Evolutionary conservation across 1,140 invertebrate species (phyloP).

Genomic region (Drosophila eugracilis): DNA sequence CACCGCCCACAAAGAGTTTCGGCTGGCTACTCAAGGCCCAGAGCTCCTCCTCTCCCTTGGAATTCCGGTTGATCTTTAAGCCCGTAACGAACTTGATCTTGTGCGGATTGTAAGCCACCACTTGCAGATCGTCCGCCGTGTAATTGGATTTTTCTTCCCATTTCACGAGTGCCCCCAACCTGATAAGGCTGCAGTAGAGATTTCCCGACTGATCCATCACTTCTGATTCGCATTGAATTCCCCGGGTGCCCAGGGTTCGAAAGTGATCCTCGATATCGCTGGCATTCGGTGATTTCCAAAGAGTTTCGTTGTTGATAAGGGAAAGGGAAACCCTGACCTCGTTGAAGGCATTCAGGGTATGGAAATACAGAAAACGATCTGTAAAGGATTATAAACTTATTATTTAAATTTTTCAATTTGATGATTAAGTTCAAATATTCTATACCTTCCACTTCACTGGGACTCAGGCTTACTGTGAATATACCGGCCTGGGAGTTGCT

Average conservation of each 20-base stretch:
- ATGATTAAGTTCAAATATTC: neutral
- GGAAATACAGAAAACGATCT: conserved; percentile 89
- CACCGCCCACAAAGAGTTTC: conserved; percentile 85
- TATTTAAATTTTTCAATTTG: neutral
- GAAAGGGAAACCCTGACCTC: conserved; percentile 89
- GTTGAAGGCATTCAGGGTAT: conserved; percentile 89
- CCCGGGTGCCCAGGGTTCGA: conserved; percentile 61
- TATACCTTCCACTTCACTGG: conserved; percentile 69
- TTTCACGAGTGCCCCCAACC: conserved; percentile 60
- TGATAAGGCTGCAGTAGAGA: conserved; percentile 82
- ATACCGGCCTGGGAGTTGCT: conserved; percentile 88
- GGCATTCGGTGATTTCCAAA: conserved; percentile 45
- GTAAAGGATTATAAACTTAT: neutral
- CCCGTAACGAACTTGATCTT: conserved; percentile 89
- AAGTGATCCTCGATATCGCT: conserved; percentile 28
- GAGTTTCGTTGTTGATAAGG: conserved; percentile 87
- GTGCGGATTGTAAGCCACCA: conserved; percentile 85
- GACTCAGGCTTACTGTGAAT: conserved; percentile 89
- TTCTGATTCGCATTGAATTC: conserved; percentile 85
- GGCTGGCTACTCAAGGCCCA: conserved; percentile 87
- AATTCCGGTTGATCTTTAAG: conserved; percentile 88
- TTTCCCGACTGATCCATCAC: conserved; percentile 87
- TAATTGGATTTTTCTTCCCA: conserved; percentile 63
- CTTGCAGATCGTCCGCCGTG: conserved; percentile 60
- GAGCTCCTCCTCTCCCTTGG: conserved; percentile 85